Percentiles rank a stretch among this genome's conserved stretches.
Conservation (phyloP, 2,888 invertebrate species). For the Epinotia brunnichana region DNA sequence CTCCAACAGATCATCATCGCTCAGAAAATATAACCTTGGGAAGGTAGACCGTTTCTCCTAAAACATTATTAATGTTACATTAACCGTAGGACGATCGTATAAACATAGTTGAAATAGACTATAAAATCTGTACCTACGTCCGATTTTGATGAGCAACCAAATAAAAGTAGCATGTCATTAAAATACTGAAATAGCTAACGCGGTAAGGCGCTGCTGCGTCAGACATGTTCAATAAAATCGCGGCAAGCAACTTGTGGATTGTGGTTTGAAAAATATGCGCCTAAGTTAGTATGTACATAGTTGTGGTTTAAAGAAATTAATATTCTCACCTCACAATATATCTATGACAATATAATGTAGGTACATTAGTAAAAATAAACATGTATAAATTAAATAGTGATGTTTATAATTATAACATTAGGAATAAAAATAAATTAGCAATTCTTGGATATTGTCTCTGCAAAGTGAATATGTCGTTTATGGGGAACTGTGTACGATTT, state of each 20-base stretch:
- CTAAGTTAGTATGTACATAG: no score
- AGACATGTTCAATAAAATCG: constrained; percentile 4
- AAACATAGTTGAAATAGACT: constrained; percentile 23
- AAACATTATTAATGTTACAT: no score
- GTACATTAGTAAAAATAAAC: no score
- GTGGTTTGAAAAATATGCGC: neutral
- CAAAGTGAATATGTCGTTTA: no score
- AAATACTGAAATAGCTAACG: constrained; percentile 26
- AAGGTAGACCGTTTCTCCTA: constrained; percentile 97
- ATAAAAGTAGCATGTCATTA: constrained; percentile 26
- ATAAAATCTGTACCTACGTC: constrained; percentile 18
- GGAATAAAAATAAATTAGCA: no score
- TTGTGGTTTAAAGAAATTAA: no score
- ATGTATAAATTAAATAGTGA: no score
- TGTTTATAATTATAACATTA: no score
- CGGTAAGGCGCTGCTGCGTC: constrained; percentile 21
- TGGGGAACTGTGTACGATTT: no score
- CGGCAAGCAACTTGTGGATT: neutral
- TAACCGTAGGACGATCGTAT: constrained; percentile 26
- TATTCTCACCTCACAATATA: no score
- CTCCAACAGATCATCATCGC: constrained; percentile 98
- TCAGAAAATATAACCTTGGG: constrained; percentile 98
- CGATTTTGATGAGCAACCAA: constrained; percentile 24
- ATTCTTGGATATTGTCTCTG: no score
- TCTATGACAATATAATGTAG: no score